Evolutionary conservation across 2,797 vertebrate species (phyloP).

Genomic region (Alcedo atthis): DNA sequence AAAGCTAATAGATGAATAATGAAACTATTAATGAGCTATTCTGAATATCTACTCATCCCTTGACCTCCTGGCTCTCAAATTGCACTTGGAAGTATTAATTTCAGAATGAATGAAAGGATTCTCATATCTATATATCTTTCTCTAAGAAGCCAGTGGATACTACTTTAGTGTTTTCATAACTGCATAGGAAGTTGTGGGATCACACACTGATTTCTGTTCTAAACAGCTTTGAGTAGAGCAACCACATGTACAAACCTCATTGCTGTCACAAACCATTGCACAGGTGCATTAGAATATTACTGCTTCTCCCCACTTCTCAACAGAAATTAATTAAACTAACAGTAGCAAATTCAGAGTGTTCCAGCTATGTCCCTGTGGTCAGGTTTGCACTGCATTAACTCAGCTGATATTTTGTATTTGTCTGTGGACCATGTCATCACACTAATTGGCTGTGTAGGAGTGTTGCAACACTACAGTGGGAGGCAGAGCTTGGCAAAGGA

Average conservation of each 20-base stretch:
- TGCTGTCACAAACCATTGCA: neutral
- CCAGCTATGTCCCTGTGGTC: neutral
- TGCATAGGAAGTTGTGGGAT: neutral
- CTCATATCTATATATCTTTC: neutral
- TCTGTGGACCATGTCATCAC: neutral
- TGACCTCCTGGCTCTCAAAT: neutral
- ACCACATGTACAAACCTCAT: neutral
- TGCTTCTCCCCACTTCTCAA: neutral
- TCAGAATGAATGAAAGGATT: neutral
- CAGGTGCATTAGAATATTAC: neutral
- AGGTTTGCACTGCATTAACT: neutral
- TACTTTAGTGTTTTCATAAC: neutral
- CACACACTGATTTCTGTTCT: neutral
- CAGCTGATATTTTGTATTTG: neutral
- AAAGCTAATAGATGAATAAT: neutral
- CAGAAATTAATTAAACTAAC: neutral
- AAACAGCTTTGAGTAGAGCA: neutral
- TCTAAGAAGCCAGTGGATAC: neutral
- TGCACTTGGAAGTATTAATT: neutral
- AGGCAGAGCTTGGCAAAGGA: neutral
- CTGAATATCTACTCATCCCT: neutral
- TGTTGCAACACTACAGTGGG: neutral
- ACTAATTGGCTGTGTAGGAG: neutral
- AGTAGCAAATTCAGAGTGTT: neutral
- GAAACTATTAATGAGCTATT: neutral